Evolutionary conservation across 2,797 vertebrate species (phyloP).

Genomic region (Anableps anableps): DNA sequence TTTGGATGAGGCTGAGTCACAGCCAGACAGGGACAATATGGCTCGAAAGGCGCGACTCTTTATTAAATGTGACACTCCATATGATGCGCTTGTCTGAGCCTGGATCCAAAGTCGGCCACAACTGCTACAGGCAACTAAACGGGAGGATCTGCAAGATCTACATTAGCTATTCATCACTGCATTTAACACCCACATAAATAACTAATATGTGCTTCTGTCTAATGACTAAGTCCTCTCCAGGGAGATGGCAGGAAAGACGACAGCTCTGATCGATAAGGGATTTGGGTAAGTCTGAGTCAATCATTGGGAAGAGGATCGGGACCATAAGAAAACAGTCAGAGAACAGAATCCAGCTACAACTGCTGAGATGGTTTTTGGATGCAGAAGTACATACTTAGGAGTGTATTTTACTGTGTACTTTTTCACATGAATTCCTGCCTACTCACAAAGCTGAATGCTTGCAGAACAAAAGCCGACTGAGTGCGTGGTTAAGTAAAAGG

Average conservation of each 20-base stretch:
- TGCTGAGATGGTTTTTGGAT: slow-evolving; percentile 14
- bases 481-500: slow-evolving; percentile 57
- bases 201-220: slow-evolving; percentile 69
- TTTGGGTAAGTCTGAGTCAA: slow-evolving; percentile 55
- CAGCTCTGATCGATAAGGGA: slow-evolving; percentile 57
- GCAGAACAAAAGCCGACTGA: slow-evolving; percentile 66
- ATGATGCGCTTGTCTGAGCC: slow-evolving; percentile 53
- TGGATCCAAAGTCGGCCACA: slow-evolving; percentile 43
- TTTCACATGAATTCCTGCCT: slow-evolving; percentile 65
- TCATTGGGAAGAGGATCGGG: slow-evolving; percentile 39
- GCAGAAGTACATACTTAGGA: slow-evolving; percentile 17
- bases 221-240: slow-evolving; percentile 61
- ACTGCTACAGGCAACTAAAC: slow-evolving; percentile 46
- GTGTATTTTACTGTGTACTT: slow-evolving; percentile 59
- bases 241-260: slow-evolving; percentile 38
- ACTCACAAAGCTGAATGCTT: slow-evolving; percentile 64
- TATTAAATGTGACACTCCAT: slow-evolving; percentile 65
- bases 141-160: slow-evolving; percentile 55
- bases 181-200: slow-evolving; percentile 71
- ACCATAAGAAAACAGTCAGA: slow-evolving; percentile 23
- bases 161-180: slow-evolving; percentile 61
- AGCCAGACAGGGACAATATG: slow-evolving; percentile 65
- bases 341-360: slow-evolving; percentile 33
- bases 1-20: slow-evolving; percentile 59
- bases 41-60: slow-evolving; percentile 48